Conservation (phyloP, 2,888 invertebrate genomes). For the Girardia tigrina region DNA sequence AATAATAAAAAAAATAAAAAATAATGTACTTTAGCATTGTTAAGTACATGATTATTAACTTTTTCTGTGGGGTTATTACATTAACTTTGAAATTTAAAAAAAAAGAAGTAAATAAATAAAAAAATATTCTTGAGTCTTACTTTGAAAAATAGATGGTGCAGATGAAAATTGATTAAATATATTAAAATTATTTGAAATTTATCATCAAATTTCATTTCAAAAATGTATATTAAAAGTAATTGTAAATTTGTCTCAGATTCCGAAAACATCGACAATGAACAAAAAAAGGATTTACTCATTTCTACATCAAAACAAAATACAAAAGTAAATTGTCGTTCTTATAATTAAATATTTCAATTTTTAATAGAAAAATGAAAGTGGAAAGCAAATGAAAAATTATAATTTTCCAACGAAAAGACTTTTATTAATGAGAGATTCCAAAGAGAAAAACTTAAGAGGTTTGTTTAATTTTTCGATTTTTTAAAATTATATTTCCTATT, state of each 20-base stretch:
- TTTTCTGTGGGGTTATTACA: too few relatives aligned
- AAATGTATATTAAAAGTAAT: too few relatives aligned
- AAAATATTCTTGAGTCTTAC: too few relatives aligned
- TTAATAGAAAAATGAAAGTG: constrained; percentile 1
- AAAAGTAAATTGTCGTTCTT: not conserved
- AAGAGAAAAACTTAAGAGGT: constrained; percentile 54
- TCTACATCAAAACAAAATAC: not conserved
- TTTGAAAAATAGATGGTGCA: not conserved
- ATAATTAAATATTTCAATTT: not conserved
- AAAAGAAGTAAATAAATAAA: too few relatives aligned
- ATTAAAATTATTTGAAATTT: not conserved
- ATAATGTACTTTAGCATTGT: too few relatives aligned
- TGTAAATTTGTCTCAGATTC: not conserved
- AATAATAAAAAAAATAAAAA: too few relatives aligned
- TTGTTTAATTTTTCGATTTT: constrained; percentile 35
- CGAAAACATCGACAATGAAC: not conserved
- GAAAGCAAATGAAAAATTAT: constrained; percentile 42
- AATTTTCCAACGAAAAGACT: constrained; percentile 54
- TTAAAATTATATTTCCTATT: too few relatives aligned
- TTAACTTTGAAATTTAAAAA: too few relatives aligned
- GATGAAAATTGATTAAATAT: not conserved
- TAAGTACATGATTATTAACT: too few relatives aligned
- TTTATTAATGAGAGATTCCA: constrained; percentile 55
- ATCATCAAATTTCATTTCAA: not conserved
- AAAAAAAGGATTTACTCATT: not conserved